phyloP scores from a whole-genome alignment of 2,888 invertebrate species.

The Heliconius hortense region DNA sequence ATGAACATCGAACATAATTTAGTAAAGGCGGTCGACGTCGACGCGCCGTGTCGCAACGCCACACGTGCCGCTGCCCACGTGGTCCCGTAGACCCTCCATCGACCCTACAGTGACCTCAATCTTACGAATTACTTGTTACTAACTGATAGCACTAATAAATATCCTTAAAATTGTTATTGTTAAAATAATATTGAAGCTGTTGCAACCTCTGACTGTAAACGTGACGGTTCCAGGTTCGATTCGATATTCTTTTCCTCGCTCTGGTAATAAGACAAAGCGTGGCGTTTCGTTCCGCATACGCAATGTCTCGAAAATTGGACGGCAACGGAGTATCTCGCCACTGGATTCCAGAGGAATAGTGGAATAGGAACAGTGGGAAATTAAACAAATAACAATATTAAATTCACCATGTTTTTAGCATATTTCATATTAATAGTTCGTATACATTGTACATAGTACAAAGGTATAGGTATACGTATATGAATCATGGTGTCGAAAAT shows the following conservation, averaged over 20 bases:
- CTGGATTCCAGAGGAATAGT: too few species aligned
- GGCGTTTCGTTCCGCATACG: too few species aligned
- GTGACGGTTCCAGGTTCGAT: too few species aligned
- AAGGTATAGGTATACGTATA: background rate
- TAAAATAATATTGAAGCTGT: background rate
- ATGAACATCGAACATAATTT: too few species aligned
- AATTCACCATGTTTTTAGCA: background rate
- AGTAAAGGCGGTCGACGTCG: too few species aligned
- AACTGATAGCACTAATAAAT: background rate
- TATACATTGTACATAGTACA: background rate
- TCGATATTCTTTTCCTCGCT: too few species aligned
- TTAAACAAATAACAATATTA: background rate
- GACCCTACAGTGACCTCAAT: slow-evolving; percentile 39
- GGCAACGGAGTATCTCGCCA: too few species aligned
- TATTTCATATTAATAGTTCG: background rate
- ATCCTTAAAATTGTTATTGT: background rate
- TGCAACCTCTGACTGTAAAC: too few species aligned
- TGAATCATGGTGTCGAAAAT: background rate
- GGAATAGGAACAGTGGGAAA: background rate
- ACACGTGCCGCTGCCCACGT: slow-evolving; percentile 71
- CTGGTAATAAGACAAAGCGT: too few species aligned
- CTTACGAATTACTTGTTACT: background rate
- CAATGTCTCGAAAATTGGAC: too few species aligned
- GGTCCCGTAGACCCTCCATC: slow-evolving; percentile 55
- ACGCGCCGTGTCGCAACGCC: too few species aligned